Percentiles rank a stretch among this genome's conserved stretches.
These are phyloP conservation scores for Athetis lepigone DNA, from an alignment of 2,888 invertebrate species.

Conservation along the genomic window DNA sequence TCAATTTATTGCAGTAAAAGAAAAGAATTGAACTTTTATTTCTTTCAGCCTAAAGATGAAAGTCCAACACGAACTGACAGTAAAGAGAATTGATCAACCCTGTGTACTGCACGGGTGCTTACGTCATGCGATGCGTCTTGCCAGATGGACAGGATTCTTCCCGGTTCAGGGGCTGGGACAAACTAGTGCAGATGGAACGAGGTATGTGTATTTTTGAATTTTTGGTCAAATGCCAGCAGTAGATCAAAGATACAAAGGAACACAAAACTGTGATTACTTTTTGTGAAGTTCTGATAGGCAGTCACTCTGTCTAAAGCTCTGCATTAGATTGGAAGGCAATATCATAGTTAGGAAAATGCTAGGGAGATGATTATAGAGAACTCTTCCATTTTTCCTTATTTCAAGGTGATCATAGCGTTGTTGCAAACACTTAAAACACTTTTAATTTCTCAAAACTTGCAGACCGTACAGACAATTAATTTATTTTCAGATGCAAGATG, in stretches of 20 bases:
- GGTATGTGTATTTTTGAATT: conserved; percentile 57
- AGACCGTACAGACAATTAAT: too few relatives aligned
- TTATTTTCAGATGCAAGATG: conserved; percentile 46
- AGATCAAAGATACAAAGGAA: neutral
- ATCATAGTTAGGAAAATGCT: too few relatives aligned
- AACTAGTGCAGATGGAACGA: conserved; percentile 44
- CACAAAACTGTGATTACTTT: neutral
- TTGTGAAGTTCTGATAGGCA: too few relatives aligned
- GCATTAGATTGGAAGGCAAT: too few relatives aligned
- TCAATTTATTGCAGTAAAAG: neutral
- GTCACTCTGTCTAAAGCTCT: too few relatives aligned
- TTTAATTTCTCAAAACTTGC: too few relatives aligned
- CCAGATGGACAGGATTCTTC: conserved; percentile 73
- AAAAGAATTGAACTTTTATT: conserved; percentile 9
- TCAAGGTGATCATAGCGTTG: too few relatives aligned
- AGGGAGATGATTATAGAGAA: too few relatives aligned
- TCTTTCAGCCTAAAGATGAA: conserved; percentile 47
- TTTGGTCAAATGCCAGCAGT: neutral
- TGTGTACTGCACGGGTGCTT: conserved; percentile 69
- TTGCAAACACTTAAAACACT: too few relatives aligned
- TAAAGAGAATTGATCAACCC: conserved; percentile 11
- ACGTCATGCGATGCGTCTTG: conserved; percentile 66
- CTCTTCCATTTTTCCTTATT: too few relatives aligned
- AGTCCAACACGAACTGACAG: conserved; percentile 28
- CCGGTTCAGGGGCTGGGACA: conserved; percentile 71